Evolutionary conservation across 53 echinoderm and acorn worm genomes (phyloP), one percentile per base, ranked within the genome.

Genomic region (Patiria pectinifera): DNA sequence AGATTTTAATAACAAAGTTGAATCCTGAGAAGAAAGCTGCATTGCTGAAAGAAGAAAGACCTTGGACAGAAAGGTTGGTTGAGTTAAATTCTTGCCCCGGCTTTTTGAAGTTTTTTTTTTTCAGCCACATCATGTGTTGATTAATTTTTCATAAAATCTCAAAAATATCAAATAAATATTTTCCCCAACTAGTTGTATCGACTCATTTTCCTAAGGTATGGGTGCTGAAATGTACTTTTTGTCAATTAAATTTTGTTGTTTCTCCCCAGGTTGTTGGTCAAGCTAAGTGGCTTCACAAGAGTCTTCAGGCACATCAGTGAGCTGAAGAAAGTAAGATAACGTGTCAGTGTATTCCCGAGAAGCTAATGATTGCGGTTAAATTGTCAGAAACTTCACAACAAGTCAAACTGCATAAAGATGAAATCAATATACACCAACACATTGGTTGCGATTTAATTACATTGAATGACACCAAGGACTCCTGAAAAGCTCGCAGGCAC

Each of bases 301-400:
- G 97, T 97, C 82, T 95, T 97, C 76, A 84, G 92, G 35, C 87
- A 89, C 59, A 49, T 97, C 12, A 79, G 82, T 22, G 92, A 96
- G 15, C 86, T 93, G 53, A 96, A 96, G 75, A 97, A 97, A 96
- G 97, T 96, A 93, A 86, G n/a, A 11, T n/a, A 66, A 21, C n/a
- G 22, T 9, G 12, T 12, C 23, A 24, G 1, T 83, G 0, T 83
- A 13, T 11, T 83, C 6, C 0, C 4, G 4, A 35, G 14, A 80
- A 5, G 4, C 60, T 11, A 60, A 11, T 8, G 12, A 60, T 12
- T 60, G 12, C n/a, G n/a, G n/a, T 66, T 11, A 4, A 66, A 66
- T 66, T 18, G 19, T 66, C 15, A 15, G 3, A 3, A 53, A 2
- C 1, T 53, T 53, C 53, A 53, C 53, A 35, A 35, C 53, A 53